These are phyloP conservation scores for Polyploca ridens DNA, from an alignment of 2,888 invertebrate species.

Conservation along the genomic window DNA sequence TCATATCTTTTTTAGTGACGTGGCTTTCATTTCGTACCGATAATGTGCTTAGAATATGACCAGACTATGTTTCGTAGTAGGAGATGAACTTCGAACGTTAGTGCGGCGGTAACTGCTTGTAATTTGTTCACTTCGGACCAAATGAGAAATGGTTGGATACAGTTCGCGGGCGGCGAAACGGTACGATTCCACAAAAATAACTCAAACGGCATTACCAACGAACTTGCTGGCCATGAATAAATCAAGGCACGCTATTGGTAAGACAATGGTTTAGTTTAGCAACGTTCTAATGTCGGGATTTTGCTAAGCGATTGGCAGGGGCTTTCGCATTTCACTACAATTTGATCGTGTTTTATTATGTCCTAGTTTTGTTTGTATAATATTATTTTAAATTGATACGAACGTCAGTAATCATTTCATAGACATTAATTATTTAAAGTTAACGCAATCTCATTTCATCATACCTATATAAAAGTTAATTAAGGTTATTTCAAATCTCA, in stretches of 20 bases:
- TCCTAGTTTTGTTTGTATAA: background rate
- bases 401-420: too few relatives aligned
- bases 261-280: background rate
- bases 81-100: constrained; percentile 46
- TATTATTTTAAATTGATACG: background rate
- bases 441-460: too few relatives aligned
- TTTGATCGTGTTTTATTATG: background rate
- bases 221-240: constrained; percentile 32
- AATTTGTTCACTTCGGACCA: constrained; percentile 65
- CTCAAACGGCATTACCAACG: constrained; percentile 51
- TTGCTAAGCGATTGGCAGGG: background rate
- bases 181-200: constrained; percentile 60
- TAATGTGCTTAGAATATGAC: background rate
- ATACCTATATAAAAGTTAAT: too few relatives aligned
- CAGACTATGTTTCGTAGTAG: constrained; percentile 31
- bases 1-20: too few relatives aligned
- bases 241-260: constrained; percentile 21
- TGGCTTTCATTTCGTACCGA: too few relatives aligned
- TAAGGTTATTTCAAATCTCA: too few relatives aligned
- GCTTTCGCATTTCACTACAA: background rate
- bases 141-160: constrained; percentile 62
- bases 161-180: constrained; percentile 28
- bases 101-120: constrained; percentile 58
- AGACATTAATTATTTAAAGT: too few relatives aligned
- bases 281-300: background rate